Evolutionary conservation across 1,140 invertebrate genomes (phyloP).

Genomic region (Drosophila miranda): DNA sequence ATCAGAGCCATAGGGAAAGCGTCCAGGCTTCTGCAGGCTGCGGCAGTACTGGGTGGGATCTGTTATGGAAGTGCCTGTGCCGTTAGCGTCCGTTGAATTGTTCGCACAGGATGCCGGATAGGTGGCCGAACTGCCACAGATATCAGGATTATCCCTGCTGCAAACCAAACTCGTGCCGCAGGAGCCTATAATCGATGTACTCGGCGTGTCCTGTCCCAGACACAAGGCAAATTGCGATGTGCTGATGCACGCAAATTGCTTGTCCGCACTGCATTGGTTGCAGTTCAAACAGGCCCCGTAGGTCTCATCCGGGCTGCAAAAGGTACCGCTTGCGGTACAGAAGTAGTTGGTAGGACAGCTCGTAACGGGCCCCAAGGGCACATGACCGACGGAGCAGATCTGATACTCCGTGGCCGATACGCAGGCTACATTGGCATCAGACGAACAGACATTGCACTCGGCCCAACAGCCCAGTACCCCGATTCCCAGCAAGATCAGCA

Average conservation of each 20-base stretch:
- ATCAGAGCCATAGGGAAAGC: slow-evolving; percentile 46
- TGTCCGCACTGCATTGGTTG: slow-evolving; percentile 9
- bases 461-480: slow-evolving; percentile 33
- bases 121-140: slow-evolving; percentile 20
- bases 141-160: slow-evolving; percentile 14
- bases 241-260: slow-evolving; percentile 34
- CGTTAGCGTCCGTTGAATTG: neutral
- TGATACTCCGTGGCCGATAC: slow-evolving; percentile 40
- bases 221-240: slow-evolving; percentile 41
- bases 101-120: slow-evolving; percentile 17
- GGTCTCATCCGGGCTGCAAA: slow-evolving; percentile 11
- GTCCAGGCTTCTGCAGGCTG: slow-evolving; percentile 9
- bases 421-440: slow-evolving; percentile 11
- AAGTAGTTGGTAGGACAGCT: slow-evolving; percentile 28
- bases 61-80: slow-evolving; percentile 7
- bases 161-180: slow-evolving; percentile 37
- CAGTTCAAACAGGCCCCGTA: slow-evolving; percentile 1
- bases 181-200: slow-evolving; percentile 25
- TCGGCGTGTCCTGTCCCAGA: slow-evolving; percentile 16
- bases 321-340: neutral
- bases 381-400: slow-evolving; percentile 17
- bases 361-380: slow-evolving; percentile 6
- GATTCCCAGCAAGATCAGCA: slow-evolving; percentile 29
- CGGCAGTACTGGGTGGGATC: slow-evolving; percentile 35
- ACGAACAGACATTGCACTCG: slow-evolving; percentile 34